Base-by-base conservation (phyloP, 2,888 invertebrate species). In the Hoplodrina ambigua region DNA sequence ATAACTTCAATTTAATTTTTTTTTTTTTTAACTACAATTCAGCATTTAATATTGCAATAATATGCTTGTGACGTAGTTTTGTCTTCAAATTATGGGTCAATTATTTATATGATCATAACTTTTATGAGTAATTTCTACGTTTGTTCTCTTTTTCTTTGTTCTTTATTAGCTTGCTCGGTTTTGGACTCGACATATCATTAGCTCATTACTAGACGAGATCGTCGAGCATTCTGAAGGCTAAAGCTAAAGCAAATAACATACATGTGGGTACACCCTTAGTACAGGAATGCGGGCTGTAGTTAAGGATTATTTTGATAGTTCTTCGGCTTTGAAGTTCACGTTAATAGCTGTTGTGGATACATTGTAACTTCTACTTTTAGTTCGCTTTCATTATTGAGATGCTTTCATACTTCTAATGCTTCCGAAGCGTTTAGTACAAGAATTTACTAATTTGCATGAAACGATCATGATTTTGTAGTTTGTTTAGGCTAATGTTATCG, bases 301-400 rank as follows among this genome's bases (percentile, higher is more conserved):
- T 61, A 30, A 49, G 33, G 15, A 25, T 15, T 2, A 44, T 13
- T 71, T 74, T 53, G 50, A 71, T 71, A 57, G 46, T 73, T 73
- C 50, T 73, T 70, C 52, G 11, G 37, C 50, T 44, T 61, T 37
- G 44, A 33, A 61, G 25, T 63, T 57, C 15, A 54, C 19, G 44
- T 46, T 76, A 76, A 72, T 81, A 60, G 68, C 54, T 54, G 41
- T 46, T 65, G 53, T 46, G 57, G 64, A 61, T 61, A 78, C 68
- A 72, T 68, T 81, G 67, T 72, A 62, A 75, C 50, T 73, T 61
- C 8, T 1, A 46, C 58, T 50, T 69, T 55, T 52, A 66, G 62
- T 52, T 75, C 17, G 44, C 52, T 46, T 58, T 20, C 60, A 58
- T 63, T 65, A 41, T 52, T 11, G 41, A 61, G n/a, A 54, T 15